Evolutionary conservation across 2,797 vertebrate genomes (phyloP), one percentile per base, ranked within the genome.

Genomic region (Capromys pilorides): DNA sequence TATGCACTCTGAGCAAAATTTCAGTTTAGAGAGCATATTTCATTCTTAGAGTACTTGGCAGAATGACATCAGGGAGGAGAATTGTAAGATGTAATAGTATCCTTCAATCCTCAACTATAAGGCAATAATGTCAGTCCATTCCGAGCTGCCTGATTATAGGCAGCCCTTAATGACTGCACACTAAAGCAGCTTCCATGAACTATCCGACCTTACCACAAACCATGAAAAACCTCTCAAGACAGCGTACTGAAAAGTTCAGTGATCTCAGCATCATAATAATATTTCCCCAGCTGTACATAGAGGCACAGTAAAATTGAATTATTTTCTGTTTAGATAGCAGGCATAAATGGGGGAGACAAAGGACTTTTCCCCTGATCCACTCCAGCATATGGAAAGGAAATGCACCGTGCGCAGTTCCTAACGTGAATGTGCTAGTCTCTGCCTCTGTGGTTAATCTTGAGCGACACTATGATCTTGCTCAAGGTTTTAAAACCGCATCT

Each of bases 241-340:
- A 80, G 88, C 62, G 93, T 69, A 90, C 59, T 12, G n/a, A 81
- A 73, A 97, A 95, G 91, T 86, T 95, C 61, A 51, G 69, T 69
- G 85, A 86, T 81, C 64, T 51, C 92, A 45, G 90, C 59, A 80
- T 96, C 94, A 97, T 97, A 86, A 96, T 91, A 97, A 93, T 97
- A 97, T 96, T 97, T 97, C 95, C 73, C 95, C 94, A 96, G 78
- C 94, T 86, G 97, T 87, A 90, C 90, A 97, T 33, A 69, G 97
- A 97, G 96, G 83, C 89, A 92, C 95, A 96, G 94, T 97, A 97
- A 98, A 93, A 96, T 36, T 95, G 82, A 97, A 96, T 94, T 95
- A 86, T 97, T 96, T 93, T 96, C 95, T 97, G 80, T 96, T 97
- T 97, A 94, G 86, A 71, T 83, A 90, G 88, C 71, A 96, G 69